Evolutionary conservation across 2,888 invertebrate genomes (phyloP).

Genomic region (Cataglyphis albicans): DNA sequence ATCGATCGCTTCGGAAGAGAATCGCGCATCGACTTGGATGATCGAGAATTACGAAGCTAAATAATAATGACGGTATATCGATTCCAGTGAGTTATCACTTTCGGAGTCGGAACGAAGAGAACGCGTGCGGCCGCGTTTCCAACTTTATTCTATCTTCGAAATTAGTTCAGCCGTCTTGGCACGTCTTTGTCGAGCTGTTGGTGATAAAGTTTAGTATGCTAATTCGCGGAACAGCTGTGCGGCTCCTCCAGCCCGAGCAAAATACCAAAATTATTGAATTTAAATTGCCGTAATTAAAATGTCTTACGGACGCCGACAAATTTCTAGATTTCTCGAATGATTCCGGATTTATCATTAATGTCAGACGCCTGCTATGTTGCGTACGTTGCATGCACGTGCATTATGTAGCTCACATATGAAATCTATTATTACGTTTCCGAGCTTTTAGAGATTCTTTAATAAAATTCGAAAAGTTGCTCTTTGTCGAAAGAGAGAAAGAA

Average conservation of each 20-base stretch:
- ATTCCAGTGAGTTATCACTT: slow-evolving; percentile 79
- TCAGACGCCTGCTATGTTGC: slow-evolving; percentile 49
- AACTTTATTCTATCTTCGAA: slow-evolving; percentile 86
- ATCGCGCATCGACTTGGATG: slow-evolving; percentile 20
- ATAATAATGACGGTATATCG: slow-evolving; percentile 79
- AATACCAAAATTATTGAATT: slow-evolving; percentile 86
- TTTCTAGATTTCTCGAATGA: slow-evolving; percentile 72
- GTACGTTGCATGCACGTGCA: slow-evolving; percentile 27
- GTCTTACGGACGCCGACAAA: slow-evolving; percentile 77
- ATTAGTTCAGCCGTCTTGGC: slow-evolving; percentile 86
- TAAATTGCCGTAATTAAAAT: slow-evolving; percentile 86
- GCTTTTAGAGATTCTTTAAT: slow-evolving; percentile 23
- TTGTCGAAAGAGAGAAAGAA: not conserved
- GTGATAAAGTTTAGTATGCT: slow-evolving; percentile 86
- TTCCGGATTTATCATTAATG: slow-evolving; percentile 68
- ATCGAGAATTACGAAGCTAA: slow-evolving; percentile 71
- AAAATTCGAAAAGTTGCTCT: not conserved
- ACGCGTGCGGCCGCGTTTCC: slow-evolving; percentile 70
- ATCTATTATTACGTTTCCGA: slow-evolving; percentile 30
- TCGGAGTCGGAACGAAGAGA: slow-evolving; percentile 68
- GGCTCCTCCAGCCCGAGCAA: slow-evolving; percentile 77
- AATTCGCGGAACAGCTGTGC: slow-evolving; percentile 86
- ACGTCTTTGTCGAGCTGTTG: slow-evolving; percentile 86
- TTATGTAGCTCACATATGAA: slow-evolving; percentile 14
- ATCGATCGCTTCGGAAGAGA: not conserved